Evolutionary conservation across 1,140 invertebrate species (phyloP), one percentile per base, ranked within the genome.

Genomic region (Saxidomus purpurata): DNA sequence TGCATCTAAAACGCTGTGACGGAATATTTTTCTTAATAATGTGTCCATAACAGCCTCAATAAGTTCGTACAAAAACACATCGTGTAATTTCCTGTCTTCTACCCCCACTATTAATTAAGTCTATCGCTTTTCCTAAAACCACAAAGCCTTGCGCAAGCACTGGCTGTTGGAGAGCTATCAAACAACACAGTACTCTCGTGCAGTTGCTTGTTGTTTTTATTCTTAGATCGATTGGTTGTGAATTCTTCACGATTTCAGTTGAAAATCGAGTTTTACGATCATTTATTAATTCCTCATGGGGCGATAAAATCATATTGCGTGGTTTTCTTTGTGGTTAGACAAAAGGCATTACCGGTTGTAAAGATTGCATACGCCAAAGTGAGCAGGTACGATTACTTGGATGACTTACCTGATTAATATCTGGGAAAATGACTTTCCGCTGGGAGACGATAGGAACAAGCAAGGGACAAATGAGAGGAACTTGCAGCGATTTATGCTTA

Each of bases 201-300:
- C 34, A 36, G n/a, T 81, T 17, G 55, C 17, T 81, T 61, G 47
- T 55, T 55, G 19, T 49, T 81, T 80, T 22, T 61, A 55, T 38
- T 38, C 49, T 22, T n/a, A 49, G 47, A 81, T 55, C 52, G 34
- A 81, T 55, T 61, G 28, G 25, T 55, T n/a, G 52, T 34, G 52
- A 55, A 25, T 40, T 81, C 22, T 40, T 17, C 4, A 19, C 79
- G 79, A 81, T 81, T 55, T 40, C 36, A 59, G 55, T 82, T 43
- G 31, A 67, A 82, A 82, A 82, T 82, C 80, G 36, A 82, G 80
- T 82, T 63, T 67, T 67, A 82, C 34, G 55, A 67, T 67, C 80
- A 63, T 63, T 82, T 82, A 63, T 82, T 82, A 67, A 82, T 82
- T 63, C 80, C 80, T 63, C 55, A 19, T 25, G 80, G 80, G 43